A percentile compares a stretch with the other conserved stretches of the same genome.
phyloP scores from a whole-genome alignment of 2,888 invertebrate species.

The Brachyopa scutellaris region DNA sequence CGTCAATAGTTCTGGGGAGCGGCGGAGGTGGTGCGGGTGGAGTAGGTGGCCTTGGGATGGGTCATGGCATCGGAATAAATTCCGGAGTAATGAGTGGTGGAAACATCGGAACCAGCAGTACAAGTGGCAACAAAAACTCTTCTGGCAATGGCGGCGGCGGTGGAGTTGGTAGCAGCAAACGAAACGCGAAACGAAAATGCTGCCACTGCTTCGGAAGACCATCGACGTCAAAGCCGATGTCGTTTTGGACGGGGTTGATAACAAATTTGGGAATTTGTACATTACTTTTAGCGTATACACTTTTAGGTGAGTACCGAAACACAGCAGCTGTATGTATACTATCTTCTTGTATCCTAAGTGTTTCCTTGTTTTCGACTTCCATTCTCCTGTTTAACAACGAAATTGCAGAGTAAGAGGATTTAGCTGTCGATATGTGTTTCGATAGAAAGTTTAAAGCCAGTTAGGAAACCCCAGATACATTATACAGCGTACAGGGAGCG shows the following conservation, averaged over 20 bases:
- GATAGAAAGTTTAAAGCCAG: conserved; percentile 40
- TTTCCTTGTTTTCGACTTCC: conserved; percentile 15
- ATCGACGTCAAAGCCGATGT: conserved; percentile 76
- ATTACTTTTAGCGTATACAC: conserved; percentile 90
- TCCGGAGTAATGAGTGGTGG: conserved; percentile 58
- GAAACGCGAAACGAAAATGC: conserved; percentile 70
- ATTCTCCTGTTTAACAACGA: conserved; percentile 5
- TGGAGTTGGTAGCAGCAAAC: conserved; percentile 63
- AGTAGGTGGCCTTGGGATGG: conserved; percentile 19
- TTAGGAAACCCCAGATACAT: conserved; percentile 25
- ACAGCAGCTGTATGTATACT: no score
- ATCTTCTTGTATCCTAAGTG: background rate
- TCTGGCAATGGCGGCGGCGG: no score
- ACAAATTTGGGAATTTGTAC: conserved; percentile 93
- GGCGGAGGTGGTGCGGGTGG: conserved; percentile 33
- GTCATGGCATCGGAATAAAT: conserved; percentile 67
- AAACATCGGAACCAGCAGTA: conserved; percentile 52
- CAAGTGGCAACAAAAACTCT: conserved; percentile 73
- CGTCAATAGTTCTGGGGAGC: conserved; percentile 70
- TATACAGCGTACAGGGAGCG: background rate
- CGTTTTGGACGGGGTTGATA: conserved; percentile 86
- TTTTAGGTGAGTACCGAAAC: conserved; percentile 85
- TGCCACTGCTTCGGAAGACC: conserved; percentile 74
- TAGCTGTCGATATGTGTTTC: conserved; percentile 22
- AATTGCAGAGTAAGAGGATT: conserved; percentile 31